phyloP scores from a whole-genome alignment of 2,113 vertebrate genomes.

The Onychostruthus taczanowskii region DNA sequence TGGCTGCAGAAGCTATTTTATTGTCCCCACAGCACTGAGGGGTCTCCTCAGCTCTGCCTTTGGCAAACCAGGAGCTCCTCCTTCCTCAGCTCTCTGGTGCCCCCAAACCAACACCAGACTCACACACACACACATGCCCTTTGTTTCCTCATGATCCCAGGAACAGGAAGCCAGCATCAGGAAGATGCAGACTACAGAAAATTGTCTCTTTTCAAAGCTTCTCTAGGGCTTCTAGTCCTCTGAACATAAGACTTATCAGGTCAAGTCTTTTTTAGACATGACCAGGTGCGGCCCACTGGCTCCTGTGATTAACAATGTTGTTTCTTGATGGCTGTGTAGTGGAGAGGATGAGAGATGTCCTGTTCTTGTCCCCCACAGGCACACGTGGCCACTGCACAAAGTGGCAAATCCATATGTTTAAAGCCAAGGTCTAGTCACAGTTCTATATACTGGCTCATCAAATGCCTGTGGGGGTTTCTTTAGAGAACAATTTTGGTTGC shows the following conservation, averaged over 20 bases:
- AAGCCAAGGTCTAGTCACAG: background rate
- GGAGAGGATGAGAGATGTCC: background rate
- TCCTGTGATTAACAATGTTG: fast-evolving
- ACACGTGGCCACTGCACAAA: background rate
- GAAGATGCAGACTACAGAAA: background rate
- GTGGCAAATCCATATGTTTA: background rate
- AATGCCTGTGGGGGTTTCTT: fast-evolving
- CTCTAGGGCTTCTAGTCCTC: background rate
- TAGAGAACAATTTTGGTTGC: background rate
- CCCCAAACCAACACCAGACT: background rate
- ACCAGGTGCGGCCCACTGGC: background rate
- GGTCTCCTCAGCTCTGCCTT: background rate
- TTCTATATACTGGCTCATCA: background rate
- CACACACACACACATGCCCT: fast-evolving
- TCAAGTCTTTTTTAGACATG: background rate
- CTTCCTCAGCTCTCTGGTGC: background rate
- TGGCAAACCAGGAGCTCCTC: background rate
- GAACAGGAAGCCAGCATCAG: background rate
- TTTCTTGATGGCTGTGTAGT: background rate
- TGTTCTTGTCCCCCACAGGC: background rate
- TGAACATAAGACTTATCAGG: background rate
- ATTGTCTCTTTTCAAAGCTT: background rate
- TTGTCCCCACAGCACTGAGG: background rate
- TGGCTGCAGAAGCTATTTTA: background rate
- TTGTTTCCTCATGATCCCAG: background rate